These are phyloP conservation scores for Plebejus melissa DNA, from an alignment of 2,888 invertebrate genomes.

Conservation along the genomic window DNA sequence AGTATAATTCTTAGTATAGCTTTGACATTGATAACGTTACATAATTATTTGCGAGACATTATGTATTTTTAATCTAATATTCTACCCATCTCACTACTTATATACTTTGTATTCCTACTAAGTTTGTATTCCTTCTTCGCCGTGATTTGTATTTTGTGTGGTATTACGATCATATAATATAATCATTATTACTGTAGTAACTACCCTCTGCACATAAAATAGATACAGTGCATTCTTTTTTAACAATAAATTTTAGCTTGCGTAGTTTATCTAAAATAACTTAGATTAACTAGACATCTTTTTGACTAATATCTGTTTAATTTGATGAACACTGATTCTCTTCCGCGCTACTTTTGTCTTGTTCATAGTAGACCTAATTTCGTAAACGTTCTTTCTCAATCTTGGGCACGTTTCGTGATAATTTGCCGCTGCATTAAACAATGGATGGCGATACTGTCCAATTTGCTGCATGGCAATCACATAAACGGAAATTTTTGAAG, in stretches of 20 bases:
- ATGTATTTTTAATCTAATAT: not conserved
- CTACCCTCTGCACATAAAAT: not conserved
- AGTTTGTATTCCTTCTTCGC: not conserved
- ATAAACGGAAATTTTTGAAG: not conserved
- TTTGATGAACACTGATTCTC: not conserved
- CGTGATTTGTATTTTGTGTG: not conserved
- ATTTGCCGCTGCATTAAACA: constrained; percentile 21
- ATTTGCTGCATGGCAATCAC: not conserved
- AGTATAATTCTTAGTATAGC: not conserved
- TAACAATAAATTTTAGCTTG: not conserved
- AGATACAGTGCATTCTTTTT: not conserved
- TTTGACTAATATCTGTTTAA: not conserved
- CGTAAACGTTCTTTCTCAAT: constrained; percentile 15
- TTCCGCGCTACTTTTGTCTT: not conserved
- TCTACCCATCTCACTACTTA: not conserved
- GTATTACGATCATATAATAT: not conserved
- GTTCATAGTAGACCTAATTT: not conserved
- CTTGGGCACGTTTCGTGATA: constrained; percentile 23
- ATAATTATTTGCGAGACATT: not conserved
- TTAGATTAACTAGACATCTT: not conserved
- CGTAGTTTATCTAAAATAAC: not conserved
- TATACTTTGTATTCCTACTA: not conserved
- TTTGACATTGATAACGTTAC: not conserved
- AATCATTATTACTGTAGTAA: no score
- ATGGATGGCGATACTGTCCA: constrained; percentile 13